Base-by-base conservation (phyloP, 2,888 invertebrate genomes). In the Acrobasis suavella region DNA sequence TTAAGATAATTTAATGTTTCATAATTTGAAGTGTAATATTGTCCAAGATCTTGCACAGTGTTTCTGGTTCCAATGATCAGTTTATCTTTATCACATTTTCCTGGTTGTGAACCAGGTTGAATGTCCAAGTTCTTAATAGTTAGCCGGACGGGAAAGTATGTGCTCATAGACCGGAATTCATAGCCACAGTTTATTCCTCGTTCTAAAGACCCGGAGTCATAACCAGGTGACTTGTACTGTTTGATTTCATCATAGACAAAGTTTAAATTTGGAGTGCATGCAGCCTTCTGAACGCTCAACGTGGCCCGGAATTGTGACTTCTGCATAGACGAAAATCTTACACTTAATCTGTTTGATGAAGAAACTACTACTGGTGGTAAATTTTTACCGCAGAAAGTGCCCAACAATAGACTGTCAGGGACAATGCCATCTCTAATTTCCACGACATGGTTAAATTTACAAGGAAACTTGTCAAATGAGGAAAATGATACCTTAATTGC, bases 51-150 rank as follows among this genome's bases (percentile, higher is more conserved):
- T 12, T 46, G 12, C 10, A 10, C 46, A n/a, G 14, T 46, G 46
- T n/a, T 46, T 46, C n/a, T 46, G 7, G 46, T 46, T 46, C 14
- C 46, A 46, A 46, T 12, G 2, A 46, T n/a, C 14, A 46, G n/a
- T n/a, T 46, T 46, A 46, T 46, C 46, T 46, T 2, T n/a, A 5
- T 46, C 46, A 46, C 46, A 46, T 14, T 46, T 46, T 7, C 46
- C 46, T 14, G 14, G 6, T 14, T 46, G 6, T n/a, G 46, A 14
- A n/a, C 46, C 46, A 46, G 46, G 46, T 7, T 46, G 6, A 46
- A 46, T 46, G n/a, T 46, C 46, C 46, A 46, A 14, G n/a, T 46
- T 46, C 46, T 46, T 46, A n/a, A 46, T 46, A 46, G 46, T 46
- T 46, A 46, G 14, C n/a, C 46, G 46, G 46, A 46, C 46, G n/a